phyloP scores from a whole-genome alignment of 1,140 invertebrate species.

The Cyrtorhinus lividipennis region DNA sequence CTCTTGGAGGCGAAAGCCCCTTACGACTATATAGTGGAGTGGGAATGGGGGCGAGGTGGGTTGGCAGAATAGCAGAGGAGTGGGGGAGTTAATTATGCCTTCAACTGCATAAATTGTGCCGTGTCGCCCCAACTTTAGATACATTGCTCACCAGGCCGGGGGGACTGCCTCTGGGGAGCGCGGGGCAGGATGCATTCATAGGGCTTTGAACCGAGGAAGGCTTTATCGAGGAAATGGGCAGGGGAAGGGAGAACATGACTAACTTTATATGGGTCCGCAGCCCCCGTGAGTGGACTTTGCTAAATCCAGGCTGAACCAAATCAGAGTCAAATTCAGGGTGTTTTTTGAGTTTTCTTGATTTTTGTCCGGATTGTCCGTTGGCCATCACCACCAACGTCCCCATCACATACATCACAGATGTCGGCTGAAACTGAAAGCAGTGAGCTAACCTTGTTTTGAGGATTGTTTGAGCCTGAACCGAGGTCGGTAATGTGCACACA shows the following conservation, averaged over 20 bases:
- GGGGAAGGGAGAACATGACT: neutral
- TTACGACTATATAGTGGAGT: neutral
- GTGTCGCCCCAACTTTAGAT: neutral
- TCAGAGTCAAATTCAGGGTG: too few species aligned
- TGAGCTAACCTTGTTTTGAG: too few species aligned
- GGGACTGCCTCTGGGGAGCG: neutral
- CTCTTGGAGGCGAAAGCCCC: neutral
- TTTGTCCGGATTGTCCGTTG: too few species aligned
- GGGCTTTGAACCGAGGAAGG: neutral
- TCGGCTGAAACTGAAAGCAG: too few species aligned
- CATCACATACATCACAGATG: too few species aligned
- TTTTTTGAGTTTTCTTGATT: too few species aligned
- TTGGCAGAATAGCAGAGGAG: too few species aligned
- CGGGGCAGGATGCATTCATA: neutral
- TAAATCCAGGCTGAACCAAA: too few species aligned
- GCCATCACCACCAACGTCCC: too few species aligned
- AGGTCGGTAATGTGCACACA: too few species aligned
- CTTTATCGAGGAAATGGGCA: neutral
- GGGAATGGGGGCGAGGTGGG: neutral
- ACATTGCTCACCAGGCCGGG: neutral
- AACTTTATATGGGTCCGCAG: neutral
- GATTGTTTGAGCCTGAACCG: too few species aligned
- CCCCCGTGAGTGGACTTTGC: too few species aligned
- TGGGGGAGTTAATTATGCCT: conserved; percentile 3
- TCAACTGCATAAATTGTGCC: conserved; percentile 9